Evolutionary conservation across 2,113 vertebrate species (phyloP).

Genomic region (Ictalurus punctatus): DNA sequence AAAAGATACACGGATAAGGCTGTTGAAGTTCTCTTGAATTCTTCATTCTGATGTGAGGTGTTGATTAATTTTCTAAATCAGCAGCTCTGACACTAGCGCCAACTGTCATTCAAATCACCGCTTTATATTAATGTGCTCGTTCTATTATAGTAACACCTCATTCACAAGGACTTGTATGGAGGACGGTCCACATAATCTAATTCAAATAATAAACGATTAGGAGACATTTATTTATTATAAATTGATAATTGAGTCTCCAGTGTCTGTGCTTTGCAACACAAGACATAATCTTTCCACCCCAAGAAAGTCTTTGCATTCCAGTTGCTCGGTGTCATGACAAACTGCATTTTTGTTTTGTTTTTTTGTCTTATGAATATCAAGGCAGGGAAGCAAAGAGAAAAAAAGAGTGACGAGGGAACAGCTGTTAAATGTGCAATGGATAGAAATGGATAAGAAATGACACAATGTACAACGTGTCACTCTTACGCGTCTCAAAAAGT

Average conservation of each 20-base stretch:
- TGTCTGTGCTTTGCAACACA: neutral
- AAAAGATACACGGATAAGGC: conserved; percentile 10
- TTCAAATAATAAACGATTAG: neutral
- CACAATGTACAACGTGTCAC: neutral
- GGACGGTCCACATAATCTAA: neutral
- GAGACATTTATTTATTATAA: neutral
- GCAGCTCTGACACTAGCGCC: neutral
- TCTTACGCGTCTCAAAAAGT: neutral
- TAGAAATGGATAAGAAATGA: neutral
- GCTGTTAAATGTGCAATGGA: neutral
- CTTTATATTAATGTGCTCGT: neutral
- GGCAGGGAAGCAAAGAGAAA: neutral
- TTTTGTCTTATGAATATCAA: neutral
- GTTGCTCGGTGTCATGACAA: neutral
- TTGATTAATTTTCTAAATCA: neutral
- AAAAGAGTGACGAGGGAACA: neutral
- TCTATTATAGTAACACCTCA: neutral
- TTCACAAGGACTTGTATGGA: neutral
- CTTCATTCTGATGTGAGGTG: neutral
- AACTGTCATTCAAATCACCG: neutral
- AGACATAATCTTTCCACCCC: neutral
- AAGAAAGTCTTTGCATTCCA: neutral
- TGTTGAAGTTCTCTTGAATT: neutral
- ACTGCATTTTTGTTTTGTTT: neutral
- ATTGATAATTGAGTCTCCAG: neutral